Evolutionary conservation across 1,140 invertebrate genomes (phyloP).

Genomic region (Argopecten irradians): DNA sequence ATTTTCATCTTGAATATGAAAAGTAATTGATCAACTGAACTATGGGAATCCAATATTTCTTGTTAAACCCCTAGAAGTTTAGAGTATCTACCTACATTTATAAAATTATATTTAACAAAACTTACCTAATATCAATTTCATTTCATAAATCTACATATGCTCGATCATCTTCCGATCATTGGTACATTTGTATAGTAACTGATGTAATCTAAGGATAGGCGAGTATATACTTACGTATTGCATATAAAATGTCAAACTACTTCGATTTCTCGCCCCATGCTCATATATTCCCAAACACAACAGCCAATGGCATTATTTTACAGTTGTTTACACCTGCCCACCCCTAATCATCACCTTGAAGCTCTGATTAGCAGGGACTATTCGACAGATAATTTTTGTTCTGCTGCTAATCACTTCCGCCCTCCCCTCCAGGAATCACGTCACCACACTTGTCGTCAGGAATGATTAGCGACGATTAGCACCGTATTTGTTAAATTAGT

Average conservation of each 20-base stretch:
- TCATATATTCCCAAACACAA: neutral
- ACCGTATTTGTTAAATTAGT: too few species aligned
- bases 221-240: neutral
- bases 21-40: too few species aligned
- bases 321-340: neutral
- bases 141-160: neutral
- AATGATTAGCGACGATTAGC: too few species aligned
- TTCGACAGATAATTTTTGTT: neutral
- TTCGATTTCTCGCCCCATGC: neutral
- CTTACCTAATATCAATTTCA: constrained; percentile 6
- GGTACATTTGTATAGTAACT: neutral
- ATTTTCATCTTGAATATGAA: too few species aligned
- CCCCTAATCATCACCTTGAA: neutral
- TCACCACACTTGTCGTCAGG: too few species aligned
- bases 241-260: neutral
- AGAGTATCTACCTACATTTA: too few species aligned
- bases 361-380: neutral
- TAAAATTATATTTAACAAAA: too few species aligned
- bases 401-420: neutral
- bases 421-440: too few species aligned
- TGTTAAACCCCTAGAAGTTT: too few species aligned
- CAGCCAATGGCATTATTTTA: neutral
- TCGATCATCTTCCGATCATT: neutral
- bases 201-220: too few species aligned
- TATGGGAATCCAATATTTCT: too few species aligned